Conservation (phyloP, 53 echinoderm and acorn worm species). For the Apostichopus leukothele region DNA sequence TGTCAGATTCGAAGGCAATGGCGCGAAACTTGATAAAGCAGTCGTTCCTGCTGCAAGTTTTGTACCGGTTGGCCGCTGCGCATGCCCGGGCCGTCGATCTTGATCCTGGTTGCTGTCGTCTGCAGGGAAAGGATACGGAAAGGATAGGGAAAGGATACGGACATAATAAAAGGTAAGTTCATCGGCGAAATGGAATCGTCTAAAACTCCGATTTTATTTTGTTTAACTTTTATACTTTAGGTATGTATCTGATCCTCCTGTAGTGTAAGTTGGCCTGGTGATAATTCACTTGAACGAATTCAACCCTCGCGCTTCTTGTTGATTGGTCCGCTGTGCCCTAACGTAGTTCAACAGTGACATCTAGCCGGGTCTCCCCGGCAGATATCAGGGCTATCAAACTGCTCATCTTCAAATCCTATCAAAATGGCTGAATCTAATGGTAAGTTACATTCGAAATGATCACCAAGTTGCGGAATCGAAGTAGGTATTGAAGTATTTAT, state of each 20-base stretch:
- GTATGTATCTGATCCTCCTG: not conserved
- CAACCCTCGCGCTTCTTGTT: constrained; percentile 29
- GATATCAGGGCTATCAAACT: constrained; percentile 16
- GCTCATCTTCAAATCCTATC: not conserved
- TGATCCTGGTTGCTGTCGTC: not conserved
- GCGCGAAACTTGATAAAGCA: not conserved
- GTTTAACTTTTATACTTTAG: no score
- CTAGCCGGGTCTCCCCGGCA: constrained; percentile 30
- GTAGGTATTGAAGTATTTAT: not conserved
- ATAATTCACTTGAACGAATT: constrained; percentile 15
- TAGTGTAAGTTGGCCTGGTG: not conserved
- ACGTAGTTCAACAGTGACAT: constrained; percentile 41
- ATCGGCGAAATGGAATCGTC: not conserved
- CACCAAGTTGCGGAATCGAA: not conserved
- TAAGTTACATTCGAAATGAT: constrained; percentile 14
- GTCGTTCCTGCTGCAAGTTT: not conserved
- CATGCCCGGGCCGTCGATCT: not conserved
- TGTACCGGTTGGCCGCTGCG: not conserved
- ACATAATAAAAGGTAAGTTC: not conserved
- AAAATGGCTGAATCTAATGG: constrained; percentile 25
- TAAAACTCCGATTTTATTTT: no score
- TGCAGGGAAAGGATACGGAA: not conserved
- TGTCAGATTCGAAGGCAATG: not conserved
- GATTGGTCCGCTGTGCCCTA: constrained; percentile 38
- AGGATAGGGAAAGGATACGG: not conserved